These are phyloP conservation scores for Imbricaverruca yamaguchii DNA, from an alignment of 2,888 invertebrate species.

Conservation along the genomic window DNA sequence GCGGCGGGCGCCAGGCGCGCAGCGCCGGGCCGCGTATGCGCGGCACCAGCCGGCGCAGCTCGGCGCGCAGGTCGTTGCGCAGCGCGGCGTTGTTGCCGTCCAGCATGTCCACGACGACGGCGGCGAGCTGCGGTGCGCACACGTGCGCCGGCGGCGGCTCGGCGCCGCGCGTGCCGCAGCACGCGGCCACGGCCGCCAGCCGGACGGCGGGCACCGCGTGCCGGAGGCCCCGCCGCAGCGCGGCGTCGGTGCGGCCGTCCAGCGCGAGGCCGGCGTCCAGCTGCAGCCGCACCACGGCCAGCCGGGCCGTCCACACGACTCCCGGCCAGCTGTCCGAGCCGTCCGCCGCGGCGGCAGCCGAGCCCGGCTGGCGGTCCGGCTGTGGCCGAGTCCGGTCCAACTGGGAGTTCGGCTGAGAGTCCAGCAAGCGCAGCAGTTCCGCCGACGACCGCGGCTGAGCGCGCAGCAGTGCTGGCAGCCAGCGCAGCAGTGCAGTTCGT, in stretches of 20 bases:
- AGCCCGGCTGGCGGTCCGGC: no score
- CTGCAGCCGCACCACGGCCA: constrained; percentile 28
- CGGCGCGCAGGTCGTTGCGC: neutral
- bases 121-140: neutral
- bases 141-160: neutral
- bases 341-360: no score
- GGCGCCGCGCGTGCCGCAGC: neutral
- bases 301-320: constrained; percentile 25
- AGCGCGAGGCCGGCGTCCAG: neutral
- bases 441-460: constrained; percentile 21
- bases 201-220: neutral
- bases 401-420: no score
- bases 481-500: constrained; percentile 26
- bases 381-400: no score
- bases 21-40: neutral
- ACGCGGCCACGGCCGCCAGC: neutral
- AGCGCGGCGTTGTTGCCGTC: neutral
- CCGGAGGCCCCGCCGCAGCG: neutral
- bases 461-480: constrained; percentile 29
- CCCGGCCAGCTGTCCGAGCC: neutral
- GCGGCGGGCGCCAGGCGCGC: neutral
- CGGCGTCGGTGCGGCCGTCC: neutral
- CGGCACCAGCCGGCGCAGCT: constrained; percentile 14
- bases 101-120: neutral
- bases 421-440: constrained; percentile 22